phyloP scores from a whole-genome alignment of 1,140 invertebrate species.

The Wasmannia auropunctata region DNA sequence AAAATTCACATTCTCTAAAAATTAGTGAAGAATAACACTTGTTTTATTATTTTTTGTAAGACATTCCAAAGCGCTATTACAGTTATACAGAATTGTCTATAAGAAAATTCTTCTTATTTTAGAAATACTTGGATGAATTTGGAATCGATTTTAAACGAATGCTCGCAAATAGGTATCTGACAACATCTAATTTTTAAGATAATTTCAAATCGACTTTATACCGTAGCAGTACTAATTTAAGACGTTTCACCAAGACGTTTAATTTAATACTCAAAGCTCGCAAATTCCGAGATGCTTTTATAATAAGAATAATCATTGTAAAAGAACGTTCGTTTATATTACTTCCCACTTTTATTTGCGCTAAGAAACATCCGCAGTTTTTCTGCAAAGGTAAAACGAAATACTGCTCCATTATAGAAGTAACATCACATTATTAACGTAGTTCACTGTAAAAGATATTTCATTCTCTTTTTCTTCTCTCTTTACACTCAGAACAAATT shows the following conservation, averaged over 20 bases:
- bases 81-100: background rate
- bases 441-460: conserved; percentile 11
- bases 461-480: background rate
- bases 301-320: conserved; percentile 28
- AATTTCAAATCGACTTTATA: background rate
- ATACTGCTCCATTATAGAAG: conserved; percentile 13
- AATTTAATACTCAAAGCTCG: conserved; percentile 14
- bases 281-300: background rate
- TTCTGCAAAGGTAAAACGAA: background rate
- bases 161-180: background rate
- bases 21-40: background rate
- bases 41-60: background rate
- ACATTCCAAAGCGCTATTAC: background rate
- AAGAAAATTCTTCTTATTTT: background rate
- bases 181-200: background rate
- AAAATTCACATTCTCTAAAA: background rate
- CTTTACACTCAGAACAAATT: background rate
- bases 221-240: background rate
- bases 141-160: background rate
- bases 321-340: conserved; percentile 15
- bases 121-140: background rate
- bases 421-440: conserved; percentile 7
- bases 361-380: background rate
- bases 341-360: conserved; percentile 1
- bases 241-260: background rate